Evolutionary conservation across 2,888 invertebrate species (phyloP).

Genomic region (Notodonta ziczac): DNA sequence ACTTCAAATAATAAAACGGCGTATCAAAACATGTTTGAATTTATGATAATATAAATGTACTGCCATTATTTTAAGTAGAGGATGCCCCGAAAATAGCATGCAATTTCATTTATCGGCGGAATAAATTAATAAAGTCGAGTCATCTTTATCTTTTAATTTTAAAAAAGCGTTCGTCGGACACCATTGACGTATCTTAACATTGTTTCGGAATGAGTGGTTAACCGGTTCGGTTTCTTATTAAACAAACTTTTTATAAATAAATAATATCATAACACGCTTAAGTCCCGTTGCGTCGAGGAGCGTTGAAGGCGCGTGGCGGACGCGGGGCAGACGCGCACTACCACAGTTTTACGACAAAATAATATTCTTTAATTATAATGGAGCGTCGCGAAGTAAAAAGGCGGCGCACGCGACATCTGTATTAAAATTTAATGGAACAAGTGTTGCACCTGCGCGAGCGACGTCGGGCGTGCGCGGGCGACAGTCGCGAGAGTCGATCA

Average conservation of each 20-base stretch:
- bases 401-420: conserved; percentile 81
- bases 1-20: conserved; percentile 27
- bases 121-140: not conserved
- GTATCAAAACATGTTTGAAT: conserved; percentile 13
- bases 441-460: conserved; percentile 73
- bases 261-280: conserved; percentile 57
- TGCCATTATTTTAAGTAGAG: not conserved
- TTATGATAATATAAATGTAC: not conserved
- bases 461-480: conserved; percentile 54
- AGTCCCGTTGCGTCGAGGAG: conserved; percentile 64
- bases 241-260: conserved; percentile 30
- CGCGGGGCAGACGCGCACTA: conserved; percentile 50
- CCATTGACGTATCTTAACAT: conserved; percentile 27
- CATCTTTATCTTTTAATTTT: conserved; percentile 3
- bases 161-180: conserved; percentile 2
- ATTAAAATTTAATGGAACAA: conserved; percentile 81
- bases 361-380: conserved; percentile 82
- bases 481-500: conserved; percentile 61
- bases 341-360: conserved; percentile 78
- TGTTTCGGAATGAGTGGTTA: conserved; percentile 23
- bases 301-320: conserved; percentile 66
- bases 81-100: not conserved
- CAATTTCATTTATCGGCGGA: conserved; percentile 1
- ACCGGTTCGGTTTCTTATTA: conserved; percentile 28
- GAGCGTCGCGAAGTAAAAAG: conserved; percentile 75